Base-by-base conservation (phyloP, 1,140 invertebrate species). In the Hylaeus volcanicus region DNA sequence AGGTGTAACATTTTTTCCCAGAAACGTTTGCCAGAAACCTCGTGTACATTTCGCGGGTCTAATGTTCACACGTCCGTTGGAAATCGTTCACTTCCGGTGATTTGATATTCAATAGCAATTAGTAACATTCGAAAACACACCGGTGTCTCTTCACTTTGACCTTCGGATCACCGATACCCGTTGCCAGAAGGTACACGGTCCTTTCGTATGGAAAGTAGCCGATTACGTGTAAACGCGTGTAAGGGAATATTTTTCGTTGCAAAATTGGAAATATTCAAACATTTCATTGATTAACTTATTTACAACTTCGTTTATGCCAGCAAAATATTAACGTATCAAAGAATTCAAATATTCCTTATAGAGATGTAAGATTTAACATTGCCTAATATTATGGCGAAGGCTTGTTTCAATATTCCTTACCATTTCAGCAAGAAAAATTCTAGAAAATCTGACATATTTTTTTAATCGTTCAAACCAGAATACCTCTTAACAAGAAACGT, bases 21-120 rank as follows among this genome's bases (percentile, higher is more conserved):
- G 45, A 70, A 70, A 77, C 66, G 56, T 77, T 77, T 61, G 75
- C 66, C 26, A 26, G 26, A 51, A 77, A 77, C 56, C 48, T 41
- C n/a, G 66, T 70, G 68, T 60, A 41, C 45, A n/a, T 2, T 76
- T 58, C 41, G 14, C 9, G 37, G 43, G 26, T 77, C 66, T 70
- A 77, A 77, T 61, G 66, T 51, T 71, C 66, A 41, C 66, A 77
- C 56, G 55, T 71, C 43, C 43, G 65, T 77, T 41, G 3, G 15
- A 51, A 61, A 60, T 51, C 45, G 11, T 26, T 76, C 51, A 15
- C 55, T 77, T 77, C 45, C 66, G 55, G 66, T 77, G n/a, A 14
- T 12, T 60, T 71, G 26, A 51, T 43, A 71, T 61, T 77, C 56
- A 11, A 71, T 61, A 45, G 3, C 12, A 71, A 71, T 70, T 77